Base-by-base conservation (phyloP, 2,888 invertebrate genomes). In the Smittia sp. region DNA sequence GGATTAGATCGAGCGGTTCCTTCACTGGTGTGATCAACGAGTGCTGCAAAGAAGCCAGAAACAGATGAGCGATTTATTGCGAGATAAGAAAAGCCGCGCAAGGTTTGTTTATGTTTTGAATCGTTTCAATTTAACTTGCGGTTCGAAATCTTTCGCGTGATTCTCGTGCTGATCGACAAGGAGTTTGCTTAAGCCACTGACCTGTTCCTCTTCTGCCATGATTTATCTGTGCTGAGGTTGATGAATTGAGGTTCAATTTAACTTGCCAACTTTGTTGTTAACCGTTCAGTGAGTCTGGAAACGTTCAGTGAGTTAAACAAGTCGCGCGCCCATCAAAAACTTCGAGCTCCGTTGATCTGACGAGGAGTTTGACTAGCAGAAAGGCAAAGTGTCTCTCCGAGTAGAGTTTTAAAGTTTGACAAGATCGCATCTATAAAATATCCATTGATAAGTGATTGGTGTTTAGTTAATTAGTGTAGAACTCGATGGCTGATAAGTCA, bases 1-100 rank as follows among this genome's bases (percentile, higher is more conserved):
- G 88, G 76, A 99, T 94, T 69, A 99, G 86, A 85, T 99, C 99
- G 63, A 99, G 84, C 0, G 99, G 99, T 81, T 99, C 99, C 82
- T 99, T 98, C 0, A 99, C 95, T 72, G 94, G 92, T 81, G 94
- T 91, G 32, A 92, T 91, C 76, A 94, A 91, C 66, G 91, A 46
- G 11, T 46, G 88, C 93, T 93, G 79, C 67, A 86, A 85, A 74
- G 63, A 74, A 74, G 24, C 76, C 11, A 66, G 46, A 54, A 24
- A 75, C 74, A 68, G 66, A 68, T 54, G 20, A 67, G 11, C 24
- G 39, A 15, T 74, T 25, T 38, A 25, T 54, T 15, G 74, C 0
- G 13, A 32, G 32, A 66, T 66, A 41, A 54, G 22, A n/a, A 15
- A 72, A 69, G 9, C 9, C 15, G 27, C n/a, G n/a, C n/a, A n/a